A percentile compares a stretch with the other conserved stretches of the same genome.
phyloP scores from a whole-genome alignment of 2,797 vertebrate species.

The Lepilemur ruficaudatus region DNA sequence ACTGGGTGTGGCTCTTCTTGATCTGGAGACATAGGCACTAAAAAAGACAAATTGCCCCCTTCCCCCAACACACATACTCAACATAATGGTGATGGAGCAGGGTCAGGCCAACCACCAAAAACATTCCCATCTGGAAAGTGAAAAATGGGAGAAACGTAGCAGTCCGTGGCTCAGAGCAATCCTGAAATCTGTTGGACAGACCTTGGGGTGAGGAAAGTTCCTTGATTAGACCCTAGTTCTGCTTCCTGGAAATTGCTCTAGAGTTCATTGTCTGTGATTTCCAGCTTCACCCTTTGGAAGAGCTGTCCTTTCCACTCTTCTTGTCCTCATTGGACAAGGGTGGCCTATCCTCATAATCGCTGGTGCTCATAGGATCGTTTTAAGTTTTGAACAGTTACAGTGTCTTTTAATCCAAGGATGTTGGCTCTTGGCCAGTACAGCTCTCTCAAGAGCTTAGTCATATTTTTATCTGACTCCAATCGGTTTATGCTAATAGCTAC shows the following conservation, averaged over 20 bases:
- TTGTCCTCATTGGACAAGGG: not conserved
- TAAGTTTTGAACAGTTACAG: not conserved
- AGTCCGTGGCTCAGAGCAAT: not conserved
- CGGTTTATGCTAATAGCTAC: not conserved
- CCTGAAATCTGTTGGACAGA: not conserved
- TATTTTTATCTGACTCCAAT: not conserved
- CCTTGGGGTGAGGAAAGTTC: not conserved
- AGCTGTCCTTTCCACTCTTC: not conserved
- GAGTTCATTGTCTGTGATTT: not conserved
- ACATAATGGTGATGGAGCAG: not conserved
- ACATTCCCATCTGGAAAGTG: not conserved
- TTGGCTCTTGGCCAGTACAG: not conserved
- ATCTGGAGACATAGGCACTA: not conserved
- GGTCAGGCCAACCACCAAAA: not conserved
- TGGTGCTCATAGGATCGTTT: not conserved
- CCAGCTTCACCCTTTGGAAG: not conserved
- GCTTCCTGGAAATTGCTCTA: not conserved
- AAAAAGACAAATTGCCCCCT: not conserved
- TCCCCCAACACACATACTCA: rapidly evolving
- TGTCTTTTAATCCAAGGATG: not conserved
- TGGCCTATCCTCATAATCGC: not conserved
- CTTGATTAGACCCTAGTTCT: not conserved
- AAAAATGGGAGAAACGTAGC: not conserved
- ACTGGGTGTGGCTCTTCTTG: not conserved
- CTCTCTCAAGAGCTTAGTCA: not conserved